Evolutionary conservation across 2,113 vertebrate species (phyloP), one percentile per base, ranked within the genome.

Genomic region (Sceloporus tristichus): DNA sequence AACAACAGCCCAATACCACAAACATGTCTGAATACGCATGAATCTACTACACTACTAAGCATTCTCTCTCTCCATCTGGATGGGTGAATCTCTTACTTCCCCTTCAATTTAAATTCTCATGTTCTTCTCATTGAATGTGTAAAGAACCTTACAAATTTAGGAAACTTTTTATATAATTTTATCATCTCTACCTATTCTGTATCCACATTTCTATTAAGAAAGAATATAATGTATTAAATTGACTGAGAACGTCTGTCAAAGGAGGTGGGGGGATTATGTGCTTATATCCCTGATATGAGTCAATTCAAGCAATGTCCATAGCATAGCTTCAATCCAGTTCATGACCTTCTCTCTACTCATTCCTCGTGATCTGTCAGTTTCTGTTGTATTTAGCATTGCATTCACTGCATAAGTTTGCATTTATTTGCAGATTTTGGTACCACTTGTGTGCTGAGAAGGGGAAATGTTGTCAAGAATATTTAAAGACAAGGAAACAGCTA

Each of bases 371-470:
- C 75, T 92, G 91, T 91, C 84, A 92, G 70, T n/a, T 94, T 92
- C 88, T 85, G 1, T 92, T 76, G 92, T 91, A 40, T 75, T 56
- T 76, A 92, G 8, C 76, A 85, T 92, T 91, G 88, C 88, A 86
- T 93, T 91, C 59, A 29, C 89, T 92, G 88, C 92, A 95, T 95
- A 94, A 91, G 91, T 94, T 94, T 93, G 81, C 84, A 93, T 91
- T 86, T 94, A 83, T 94, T 94, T 94, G 88, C 92, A 91, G 79
- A 79, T 87, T 29, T 38, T 85, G 82, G 48, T 90, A 88, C 89
- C 88, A 91, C 73, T 89, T 93, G 42, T 87, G 9, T 87, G 77
- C 25, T 91, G 77, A 84, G 91, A 94, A 93, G 75, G 25, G 91
- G 75, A 86, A 92, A 75, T 79, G 89, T 91, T 70, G 90, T 89